Percentiles rank a stretch among this genome's conserved stretches.
Evolutionary conservation across 2,888 invertebrate species (phyloP).

Genomic region (Steinernema carpocapsae): DNA sequence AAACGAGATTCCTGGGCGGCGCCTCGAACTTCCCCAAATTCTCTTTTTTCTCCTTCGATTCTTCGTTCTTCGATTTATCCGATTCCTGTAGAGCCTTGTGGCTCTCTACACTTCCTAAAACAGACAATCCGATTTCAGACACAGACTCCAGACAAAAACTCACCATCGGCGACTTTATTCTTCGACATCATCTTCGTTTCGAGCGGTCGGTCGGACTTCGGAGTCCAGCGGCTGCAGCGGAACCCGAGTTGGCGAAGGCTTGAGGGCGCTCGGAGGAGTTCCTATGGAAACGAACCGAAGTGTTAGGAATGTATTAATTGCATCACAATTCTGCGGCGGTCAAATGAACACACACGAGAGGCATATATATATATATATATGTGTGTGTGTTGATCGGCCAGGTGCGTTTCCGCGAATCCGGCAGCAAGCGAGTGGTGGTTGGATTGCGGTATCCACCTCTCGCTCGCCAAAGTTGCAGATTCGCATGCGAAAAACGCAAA

Average conservation of each 20-base stretch:
- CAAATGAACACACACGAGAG: not conserved
- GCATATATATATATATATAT: not conserved
- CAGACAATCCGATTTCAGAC: too few relatives aligned
- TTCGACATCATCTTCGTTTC: not conserved
- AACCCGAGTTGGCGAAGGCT: slow-evolving; percentile 1
- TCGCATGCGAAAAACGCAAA: too few relatives aligned
- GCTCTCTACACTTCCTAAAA: too few relatives aligned
- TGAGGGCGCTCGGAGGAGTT: not conserved
- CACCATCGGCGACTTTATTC: slow-evolving; percentile 25
- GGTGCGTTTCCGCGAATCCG: not conserved
- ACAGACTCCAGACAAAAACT: not conserved
- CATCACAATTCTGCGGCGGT: not conserved
- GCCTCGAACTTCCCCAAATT: not conserved
- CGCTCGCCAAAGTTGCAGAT: not conserved
- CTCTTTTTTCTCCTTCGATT: too few relatives aligned
- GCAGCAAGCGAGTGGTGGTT: not conserved
- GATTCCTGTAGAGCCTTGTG: not conserved
- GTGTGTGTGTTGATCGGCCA: not conserved
- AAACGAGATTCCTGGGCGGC: slow-evolving; percentile 11
- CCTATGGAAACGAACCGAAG: slow-evolving; percentile 29
- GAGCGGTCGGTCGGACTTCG: not conserved
- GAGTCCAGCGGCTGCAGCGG: not conserved
- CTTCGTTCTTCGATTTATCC: too few relatives aligned
- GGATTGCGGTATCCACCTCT: not conserved
- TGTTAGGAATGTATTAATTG: not conserved